Evolutionary conservation across 2,888 invertebrate species (phyloP).

Genomic region (Oligia latruncula): DNA sequence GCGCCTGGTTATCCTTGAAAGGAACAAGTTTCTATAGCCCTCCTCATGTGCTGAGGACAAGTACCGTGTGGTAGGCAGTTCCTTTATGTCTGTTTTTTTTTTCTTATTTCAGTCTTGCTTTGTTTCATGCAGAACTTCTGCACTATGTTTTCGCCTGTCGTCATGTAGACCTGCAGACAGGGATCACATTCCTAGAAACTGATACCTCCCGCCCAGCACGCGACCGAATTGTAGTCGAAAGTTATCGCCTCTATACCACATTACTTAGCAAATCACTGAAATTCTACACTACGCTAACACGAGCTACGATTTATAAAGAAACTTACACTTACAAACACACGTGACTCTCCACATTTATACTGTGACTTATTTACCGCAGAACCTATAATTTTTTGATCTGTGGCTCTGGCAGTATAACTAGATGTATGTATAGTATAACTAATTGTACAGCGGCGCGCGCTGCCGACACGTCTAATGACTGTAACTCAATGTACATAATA

Average conservation of each 20-base stretch:
- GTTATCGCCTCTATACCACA: slow-evolving; percentile 4
- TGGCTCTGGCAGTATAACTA: background rate
- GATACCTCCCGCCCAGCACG: slow-evolving; percentile 26
- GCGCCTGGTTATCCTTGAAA: background rate
- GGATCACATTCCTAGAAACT: slow-evolving; percentile 25
- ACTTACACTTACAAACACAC: background rate
- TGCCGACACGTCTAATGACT: background rate
- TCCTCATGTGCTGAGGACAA: too few species aligned
- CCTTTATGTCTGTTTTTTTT: background rate
- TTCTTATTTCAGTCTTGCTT: background rate
- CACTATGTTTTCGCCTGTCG: too few species aligned
- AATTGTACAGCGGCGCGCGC: background rate
- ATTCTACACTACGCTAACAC: slow-evolving; percentile 13
- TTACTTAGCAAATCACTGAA: slow-evolving; percentile 26
- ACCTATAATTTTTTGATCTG: background rate
- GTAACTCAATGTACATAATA: slow-evolving; percentile 8
- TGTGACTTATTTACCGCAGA: background rate
- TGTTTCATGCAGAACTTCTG: background rate
- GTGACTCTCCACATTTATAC: background rate
- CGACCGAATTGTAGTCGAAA: slow-evolving; percentile 25
- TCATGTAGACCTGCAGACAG: background rate
- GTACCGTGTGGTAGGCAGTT: too few species aligned
- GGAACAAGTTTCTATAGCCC: background rate
- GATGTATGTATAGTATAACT: background rate
- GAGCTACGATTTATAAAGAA: background rate